Evolutionary conservation across 1,140 invertebrate genomes (phyloP).

Genomic region (Drosophila micromelanica): DNA sequence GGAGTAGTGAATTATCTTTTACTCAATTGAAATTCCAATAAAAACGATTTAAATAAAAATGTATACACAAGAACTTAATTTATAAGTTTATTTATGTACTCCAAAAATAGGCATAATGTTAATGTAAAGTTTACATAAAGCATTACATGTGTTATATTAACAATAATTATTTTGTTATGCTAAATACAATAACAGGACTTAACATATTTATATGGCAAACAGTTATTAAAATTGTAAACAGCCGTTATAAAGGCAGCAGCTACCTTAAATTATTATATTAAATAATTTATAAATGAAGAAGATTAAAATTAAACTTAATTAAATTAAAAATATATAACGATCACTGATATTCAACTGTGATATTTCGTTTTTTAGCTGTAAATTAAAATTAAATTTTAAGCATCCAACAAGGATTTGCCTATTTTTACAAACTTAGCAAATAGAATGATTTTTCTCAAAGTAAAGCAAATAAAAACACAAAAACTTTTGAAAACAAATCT

Average conservation of each 20-base stretch:
- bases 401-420: constrained; percentile 30
- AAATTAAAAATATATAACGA: constrained; percentile 20
- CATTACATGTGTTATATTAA: too few relatives aligned
- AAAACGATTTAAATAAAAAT: too few relatives aligned
- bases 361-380: too few relatives aligned
- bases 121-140: too few relatives aligned
- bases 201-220: constrained; percentile 20
- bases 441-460: constrained; percentile 51
- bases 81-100: too few relatives aligned
- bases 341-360: too few relatives aligned
- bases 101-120: too few relatives aligned
- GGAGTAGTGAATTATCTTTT: constrained; percentile 5
- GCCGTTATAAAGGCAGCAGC: constrained; percentile 16
- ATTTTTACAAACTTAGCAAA: constrained; percentile 45
- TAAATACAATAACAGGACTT: too few relatives aligned
- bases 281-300: constrained; percentile 67
- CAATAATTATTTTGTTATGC: too few relatives aligned
- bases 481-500: constrained; percentile 57
- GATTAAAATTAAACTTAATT: constrained; percentile 61
- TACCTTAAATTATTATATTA: constrained; percentile 45
- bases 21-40: constrained; percentile 19
- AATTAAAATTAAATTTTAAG: constrained; percentile 2
- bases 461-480: constrained; percentile 13
- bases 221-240: constrained; percentile 29
- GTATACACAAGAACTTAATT: too few relatives aligned